Conservation (phyloP, 2,797 vertebrate species). For the Neomorphus geoffroyi region DNA sequence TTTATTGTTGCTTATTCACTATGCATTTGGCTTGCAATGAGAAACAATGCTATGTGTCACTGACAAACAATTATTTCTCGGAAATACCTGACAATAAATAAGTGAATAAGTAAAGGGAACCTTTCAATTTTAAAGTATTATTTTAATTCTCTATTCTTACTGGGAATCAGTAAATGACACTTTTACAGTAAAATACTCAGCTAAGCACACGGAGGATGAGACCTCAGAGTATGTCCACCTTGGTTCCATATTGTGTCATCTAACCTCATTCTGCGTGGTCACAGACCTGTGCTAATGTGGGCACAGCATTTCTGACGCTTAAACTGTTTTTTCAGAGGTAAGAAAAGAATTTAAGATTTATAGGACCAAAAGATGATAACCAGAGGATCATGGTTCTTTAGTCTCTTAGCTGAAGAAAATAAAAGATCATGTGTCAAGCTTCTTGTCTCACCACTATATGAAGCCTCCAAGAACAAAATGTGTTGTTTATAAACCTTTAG, state of each 20-base stretch:
- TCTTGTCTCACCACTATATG: background rate
- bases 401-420: background rate
- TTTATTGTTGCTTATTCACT: background rate
- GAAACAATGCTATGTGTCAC: background rate
- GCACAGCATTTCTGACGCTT: background rate
- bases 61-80: background rate
- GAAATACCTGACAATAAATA: background rate
- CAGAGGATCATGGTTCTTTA: background rate
- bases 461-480: background rate
- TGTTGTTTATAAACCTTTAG: background rate
- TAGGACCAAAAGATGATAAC: background rate
- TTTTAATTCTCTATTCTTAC: background rate
- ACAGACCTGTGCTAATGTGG: background rate
- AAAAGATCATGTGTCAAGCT: background rate
- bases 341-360: background rate
- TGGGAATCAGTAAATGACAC: background rate
- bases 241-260: background rate
- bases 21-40: background rate
- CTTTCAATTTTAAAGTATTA: background rate
- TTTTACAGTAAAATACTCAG: background rate
- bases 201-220: background rate
- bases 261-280: background rate
- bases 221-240: background rate
- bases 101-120: background rate
- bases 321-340: background rate